Base-by-base conservation (phyloP, 2,888 invertebrate genomes). In the Galerucella nymphaeae region DNA sequence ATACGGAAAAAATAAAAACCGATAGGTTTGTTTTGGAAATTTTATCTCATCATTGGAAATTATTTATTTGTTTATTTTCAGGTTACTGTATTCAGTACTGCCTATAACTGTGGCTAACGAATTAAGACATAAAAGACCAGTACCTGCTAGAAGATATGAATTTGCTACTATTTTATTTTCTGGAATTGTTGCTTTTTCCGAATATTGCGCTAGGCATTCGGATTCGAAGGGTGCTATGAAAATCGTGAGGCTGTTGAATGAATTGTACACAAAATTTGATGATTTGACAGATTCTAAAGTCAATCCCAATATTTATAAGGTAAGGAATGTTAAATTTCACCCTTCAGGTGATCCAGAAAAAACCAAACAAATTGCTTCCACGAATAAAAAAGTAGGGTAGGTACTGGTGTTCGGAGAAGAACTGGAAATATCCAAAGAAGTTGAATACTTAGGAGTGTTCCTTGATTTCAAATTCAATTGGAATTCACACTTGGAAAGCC, bases 51-150 rank as follows among this genome's bases (percentile, higher is more conserved):
- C n/a, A n/a, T n/a, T n/a, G n/a, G n/a, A 0, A 13, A 13, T 20
- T 13, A 18, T 23, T 8, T 58, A 14, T 58, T 58, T 58, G 18
- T 23, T 18, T n/a, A n/a, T 50, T 50, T 77, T 4, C 88, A 97
- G 97, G 83, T 90, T 98, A 77, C 90, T 98, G 65, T 98, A 98
- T 87, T 98, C 98, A 0, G 97, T 98, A 41, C 88, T 98, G 74
- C 98, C 98, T 57, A 93, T 96, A 82, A 94, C 95, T 75, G 98
- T 98, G 61, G 98, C 98, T n/a, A 97, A 93, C 78, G 97, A 98
- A 83, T 89, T 98, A 59, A 92, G 98, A 71, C 97, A 98, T 86
- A 92, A 94, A 77, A 90, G 97, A 55, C 96, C 97, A 1, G 97
- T 98, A 13, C 94, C 96, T 2, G 97, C 98, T 48, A 90, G 90